phyloP scores from a whole-genome alignment of 2,113 vertebrate genomes.

The Ctenomys sociabilis region DNA sequence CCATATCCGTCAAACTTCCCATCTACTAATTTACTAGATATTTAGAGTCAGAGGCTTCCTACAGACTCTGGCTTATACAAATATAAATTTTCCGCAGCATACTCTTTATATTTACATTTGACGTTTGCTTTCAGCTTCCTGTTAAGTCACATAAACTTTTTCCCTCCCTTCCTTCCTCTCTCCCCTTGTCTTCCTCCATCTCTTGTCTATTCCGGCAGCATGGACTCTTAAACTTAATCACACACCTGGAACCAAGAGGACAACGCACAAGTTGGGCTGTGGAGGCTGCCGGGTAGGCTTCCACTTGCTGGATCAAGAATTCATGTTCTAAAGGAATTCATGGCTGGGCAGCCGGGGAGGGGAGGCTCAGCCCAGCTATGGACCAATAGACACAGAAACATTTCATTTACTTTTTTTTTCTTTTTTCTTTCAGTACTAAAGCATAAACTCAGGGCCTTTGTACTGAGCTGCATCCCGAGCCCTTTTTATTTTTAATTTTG shows the following conservation, averaged over 20 bases:
- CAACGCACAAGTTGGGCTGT: too few relatives aligned
- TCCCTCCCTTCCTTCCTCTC: not conserved
- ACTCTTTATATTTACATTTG: not conserved
- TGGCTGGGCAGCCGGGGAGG: not conserved
- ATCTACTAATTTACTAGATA: conserved; percentile 21
- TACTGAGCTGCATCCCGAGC: too few relatives aligned
- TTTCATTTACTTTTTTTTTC: not conserved
- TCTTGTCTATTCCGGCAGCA: not conserved
- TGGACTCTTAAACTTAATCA: conserved; percentile 31
- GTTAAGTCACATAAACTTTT: not conserved
- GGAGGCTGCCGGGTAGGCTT: not conserved
- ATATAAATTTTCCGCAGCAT: conserved; percentile 7
- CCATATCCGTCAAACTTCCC: not conserved
- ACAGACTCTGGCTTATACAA: conserved; percentile 41
- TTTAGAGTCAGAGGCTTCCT: conserved; percentile 20
- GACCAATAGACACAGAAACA: not conserved
- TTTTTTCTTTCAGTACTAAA: not conserved
- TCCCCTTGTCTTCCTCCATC: not conserved
- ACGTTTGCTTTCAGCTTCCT: not conserved
- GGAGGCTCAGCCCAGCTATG: not conserved
- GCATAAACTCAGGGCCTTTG: too few relatives aligned
- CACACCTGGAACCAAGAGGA: not conserved
- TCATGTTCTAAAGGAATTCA: not conserved
- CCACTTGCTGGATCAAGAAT: not conserved
- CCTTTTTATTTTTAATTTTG: too few relatives aligned